Evolutionary conservation across 2,113 vertebrate species (phyloP).

Genomic region (Emydocephalus ijimae): DNA sequence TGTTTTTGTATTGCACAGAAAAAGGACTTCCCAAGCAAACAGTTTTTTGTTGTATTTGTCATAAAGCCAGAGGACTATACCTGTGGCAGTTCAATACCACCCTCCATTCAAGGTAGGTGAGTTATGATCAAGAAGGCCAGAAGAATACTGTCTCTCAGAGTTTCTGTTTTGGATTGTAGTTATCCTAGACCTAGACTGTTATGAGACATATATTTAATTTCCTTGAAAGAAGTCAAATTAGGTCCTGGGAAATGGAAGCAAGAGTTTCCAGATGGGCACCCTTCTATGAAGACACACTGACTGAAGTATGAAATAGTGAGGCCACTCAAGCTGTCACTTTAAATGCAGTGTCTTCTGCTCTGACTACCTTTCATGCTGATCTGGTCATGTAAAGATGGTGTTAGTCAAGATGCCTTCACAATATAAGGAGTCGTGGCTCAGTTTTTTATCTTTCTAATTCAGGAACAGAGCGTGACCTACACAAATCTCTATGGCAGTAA

Average conservation of each 20-base stretch:
- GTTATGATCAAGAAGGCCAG: neutral
- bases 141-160: neutral
- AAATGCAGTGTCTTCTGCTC: neutral
- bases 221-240: neutral
- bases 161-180: neutral
- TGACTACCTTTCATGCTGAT: neutral
- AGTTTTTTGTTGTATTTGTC: conserved; percentile 78
- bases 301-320: neutral
- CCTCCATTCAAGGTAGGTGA: conserved; percentile 67
- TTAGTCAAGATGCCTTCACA: neutral
- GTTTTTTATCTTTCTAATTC: neutral
- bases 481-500: neutral
- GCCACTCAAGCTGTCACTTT: neutral
- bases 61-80: conserved; percentile 80
- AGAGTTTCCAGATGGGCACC: neutral
- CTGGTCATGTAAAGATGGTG: neutral
- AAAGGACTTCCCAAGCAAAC: conserved; percentile 73
- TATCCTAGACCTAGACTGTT: neutral
- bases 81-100: conserved; percentile 74
- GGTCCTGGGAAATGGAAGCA: neutral
- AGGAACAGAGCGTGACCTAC: neutral
- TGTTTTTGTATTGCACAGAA: conserved; percentile 60
- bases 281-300: neutral
- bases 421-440: neutral
- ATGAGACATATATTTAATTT: neutral